Evolutionary conservation across 1,140 invertebrate genomes (phyloP), one percentile per base, ranked within the genome.

Genomic region (Drosophila yakuba): DNA sequence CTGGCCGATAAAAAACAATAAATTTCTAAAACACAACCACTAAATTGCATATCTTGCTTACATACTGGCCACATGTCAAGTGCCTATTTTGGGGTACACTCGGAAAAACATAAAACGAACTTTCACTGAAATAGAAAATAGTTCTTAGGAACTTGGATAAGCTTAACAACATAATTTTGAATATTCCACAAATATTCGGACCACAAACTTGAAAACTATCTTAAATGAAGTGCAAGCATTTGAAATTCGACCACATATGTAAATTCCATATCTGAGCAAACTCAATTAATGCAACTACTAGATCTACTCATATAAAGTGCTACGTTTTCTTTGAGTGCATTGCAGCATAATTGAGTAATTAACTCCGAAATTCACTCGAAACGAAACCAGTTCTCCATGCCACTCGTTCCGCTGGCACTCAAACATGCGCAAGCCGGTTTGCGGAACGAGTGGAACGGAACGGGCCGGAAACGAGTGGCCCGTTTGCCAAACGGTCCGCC

Each of bases 281-380:
- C 15, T 45, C 3, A 4, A 44, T 17, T 7, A 10, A 43, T 43
- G 41, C n/a, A 43, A 17, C 6, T 8, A 3, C 39, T 10, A 43
- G 3, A 17, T 8, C n/a, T n/a, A 1, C 17, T 43, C 17, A 20
- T 45, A 20, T 4, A 45, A 20, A 15, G 4, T 23, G 10, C 43
- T 20, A 11, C 3, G 15, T 56, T 43, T 48, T 25, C 17, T 59
- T 69, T 72, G 45, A 61, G 35, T 28, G 39, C 38, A 68, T 32
- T 35, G 50, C 71, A 76, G 72, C 79, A 88, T 86, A 86, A 86
- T 86, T 86, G 79, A 86, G 83, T 86, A 88, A 86, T 86, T 86
- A 86, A 80, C 74, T 77, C 66, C 35, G 58, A 72, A 66, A 66
- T 36, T 58, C 61, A 82, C 64, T 66, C 74, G 56, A 71, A 80